phyloP scores from a whole-genome alignment of 1,140 invertebrate species.

The Oscheius sp. region DNA sequence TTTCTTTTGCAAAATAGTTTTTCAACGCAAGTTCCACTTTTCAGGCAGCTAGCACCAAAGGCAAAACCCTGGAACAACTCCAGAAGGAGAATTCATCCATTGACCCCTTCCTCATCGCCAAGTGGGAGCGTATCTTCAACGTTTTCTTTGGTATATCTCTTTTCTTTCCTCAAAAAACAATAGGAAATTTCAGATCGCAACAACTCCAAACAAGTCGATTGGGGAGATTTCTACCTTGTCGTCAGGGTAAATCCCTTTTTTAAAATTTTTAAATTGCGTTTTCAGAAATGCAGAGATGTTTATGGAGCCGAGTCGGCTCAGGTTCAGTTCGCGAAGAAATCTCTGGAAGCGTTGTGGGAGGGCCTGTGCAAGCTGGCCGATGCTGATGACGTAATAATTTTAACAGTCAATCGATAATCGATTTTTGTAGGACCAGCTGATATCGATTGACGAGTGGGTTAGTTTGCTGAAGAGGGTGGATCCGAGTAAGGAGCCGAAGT shows the following conservation, averaged over 20 bases:
- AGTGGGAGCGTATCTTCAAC: slow-evolving; percentile 58
- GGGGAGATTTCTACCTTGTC: slow-evolving; percentile 54
- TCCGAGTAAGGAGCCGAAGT: slow-evolving; percentile 41
- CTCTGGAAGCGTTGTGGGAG: slow-evolving; percentile 50
- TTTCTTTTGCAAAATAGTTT: too few species aligned
- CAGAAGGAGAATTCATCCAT: slow-evolving; percentile 44
- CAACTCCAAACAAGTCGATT: slow-evolving; percentile 45
- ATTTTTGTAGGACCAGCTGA: slow-evolving; percentile 42
- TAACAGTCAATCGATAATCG: neutral
- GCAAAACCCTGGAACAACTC: slow-evolving; percentile 23
- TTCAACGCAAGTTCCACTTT: too few species aligned
- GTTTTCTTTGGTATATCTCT: slow-evolving; percentile 51
- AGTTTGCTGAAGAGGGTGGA: slow-evolving; percentile 40
- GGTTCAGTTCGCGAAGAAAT: slow-evolving; percentile 47
- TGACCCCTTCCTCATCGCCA: slow-evolving; percentile 49
- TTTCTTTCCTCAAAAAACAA: neutral
- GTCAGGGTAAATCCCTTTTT: slow-evolving; percentile 37
- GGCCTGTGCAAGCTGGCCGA: slow-evolving; percentile 52
- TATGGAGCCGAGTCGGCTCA: slow-evolving; percentile 55
- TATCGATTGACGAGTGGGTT: slow-evolving; percentile 55
- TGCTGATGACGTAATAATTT: slow-evolving; percentile 27
- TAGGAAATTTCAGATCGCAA: slow-evolving; percentile 48
- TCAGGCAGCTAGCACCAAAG: neutral
- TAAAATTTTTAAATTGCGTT: neutral
- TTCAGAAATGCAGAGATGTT: slow-evolving; percentile 51